Evolutionary conservation across 2,797 vertebrate genomes (phyloP), one percentile per base, ranked within the genome.

Genomic region (Cetoscarus ocellatus): DNA sequence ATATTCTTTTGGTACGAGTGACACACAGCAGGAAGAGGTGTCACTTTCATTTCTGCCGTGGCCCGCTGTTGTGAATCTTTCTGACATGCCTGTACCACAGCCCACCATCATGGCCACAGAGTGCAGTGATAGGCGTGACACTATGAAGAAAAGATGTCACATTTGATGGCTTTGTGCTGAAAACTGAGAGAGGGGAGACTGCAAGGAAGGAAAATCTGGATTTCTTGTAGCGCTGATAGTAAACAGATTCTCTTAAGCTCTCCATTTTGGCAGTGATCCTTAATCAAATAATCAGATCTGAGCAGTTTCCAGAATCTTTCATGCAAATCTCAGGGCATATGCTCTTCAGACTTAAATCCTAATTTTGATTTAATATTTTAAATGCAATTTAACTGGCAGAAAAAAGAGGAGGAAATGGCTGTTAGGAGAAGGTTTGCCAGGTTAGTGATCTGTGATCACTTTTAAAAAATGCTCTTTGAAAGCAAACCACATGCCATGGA

Each of bases 11-110:
- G 78, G 77, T 87, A 65, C 42, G 47, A 76, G 65, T 76, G 85
- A 86, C 83, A 88, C 76, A n/a, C 62, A 79, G 80, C 82, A 83
- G 75, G 79, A 73, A 65, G 82, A 85, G 61, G 80, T 85, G 90
- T 86, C 84, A 82, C 71, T 83, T 89, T 80, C 70, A 81, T 84
- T 85, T 82, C 56, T 66, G 79, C 64, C n/a, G 9, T 77, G 75
- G 69, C 61, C 74, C 44, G 70, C 58, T 10, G 4, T 76, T 49
- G 53, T 66, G 36, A 86, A 84, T 81, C 73, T 76, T 65, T 79
- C 18, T 85, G 88, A 88, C 87, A 75, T 1, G 64, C 58, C 64
- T 55, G 72, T 53, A 67, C 63, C 74, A 50, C 69, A 39, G 79
- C 68, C 71, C 53, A 70, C 70, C 77, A 72, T 71, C 59, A 43